phyloP scores from a whole-genome alignment of 1,140 invertebrate species.

The Papilio helenus region DNA sequence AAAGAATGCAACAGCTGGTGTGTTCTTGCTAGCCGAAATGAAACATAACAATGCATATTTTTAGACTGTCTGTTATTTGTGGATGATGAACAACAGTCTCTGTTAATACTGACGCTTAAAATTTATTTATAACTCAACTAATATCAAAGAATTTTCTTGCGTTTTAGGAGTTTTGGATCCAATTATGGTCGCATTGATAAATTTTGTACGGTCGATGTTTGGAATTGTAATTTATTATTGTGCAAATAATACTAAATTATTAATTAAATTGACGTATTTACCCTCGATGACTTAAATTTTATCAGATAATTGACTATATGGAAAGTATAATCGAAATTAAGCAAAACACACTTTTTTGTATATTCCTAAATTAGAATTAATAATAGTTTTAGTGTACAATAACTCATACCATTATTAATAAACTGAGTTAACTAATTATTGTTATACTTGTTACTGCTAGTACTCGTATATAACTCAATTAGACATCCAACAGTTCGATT shows the following conservation, averaged over 20 bases:
- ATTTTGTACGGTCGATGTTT: neutral
- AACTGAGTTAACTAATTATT: neutral
- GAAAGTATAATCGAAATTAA: too few species aligned
- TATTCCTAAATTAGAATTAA: too few species aligned
- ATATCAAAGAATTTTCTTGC: neutral
- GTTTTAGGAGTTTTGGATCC: neutral
- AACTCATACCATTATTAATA: neutral
- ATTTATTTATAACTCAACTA: constrained; percentile 11
- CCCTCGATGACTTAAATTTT: neutral
- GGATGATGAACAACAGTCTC: constrained; percentile 36
- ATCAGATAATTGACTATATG: too few species aligned
- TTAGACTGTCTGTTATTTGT: constrained; percentile 32
- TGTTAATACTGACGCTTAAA: constrained; percentile 22
- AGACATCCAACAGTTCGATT: neutral
- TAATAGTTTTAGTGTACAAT: too few species aligned
- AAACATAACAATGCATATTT: constrained; percentile 34
- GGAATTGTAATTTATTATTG: too few species aligned
- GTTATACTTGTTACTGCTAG: neutral
- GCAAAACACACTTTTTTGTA: too few species aligned
- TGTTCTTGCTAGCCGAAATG: neutral
- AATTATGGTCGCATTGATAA: neutral
- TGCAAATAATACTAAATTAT: neutral
- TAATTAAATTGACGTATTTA: neutral
- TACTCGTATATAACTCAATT: neutral
- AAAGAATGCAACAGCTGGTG: constrained; percentile 25